These are phyloP conservation scores for Microtus oregoni DNA, from an alignment of 2,113 vertebrate species.

Conservation along the genomic window DNA sequence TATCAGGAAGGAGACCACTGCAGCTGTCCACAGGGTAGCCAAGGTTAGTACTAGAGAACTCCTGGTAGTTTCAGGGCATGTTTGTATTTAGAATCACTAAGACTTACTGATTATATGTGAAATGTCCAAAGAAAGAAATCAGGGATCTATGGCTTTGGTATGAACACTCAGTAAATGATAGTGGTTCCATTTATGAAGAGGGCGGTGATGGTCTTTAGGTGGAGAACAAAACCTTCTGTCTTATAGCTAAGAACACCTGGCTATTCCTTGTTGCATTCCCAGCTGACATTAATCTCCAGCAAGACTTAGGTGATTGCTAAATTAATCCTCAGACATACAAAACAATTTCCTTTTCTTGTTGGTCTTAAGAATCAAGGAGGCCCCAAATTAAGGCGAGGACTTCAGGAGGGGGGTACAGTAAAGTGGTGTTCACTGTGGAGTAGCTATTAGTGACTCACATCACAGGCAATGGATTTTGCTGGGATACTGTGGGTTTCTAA, in stretches of 20 bases:
- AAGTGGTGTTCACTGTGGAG: background rate
- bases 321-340: background rate
- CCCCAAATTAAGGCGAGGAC: background rate
- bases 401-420: background rate
- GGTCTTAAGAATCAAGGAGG: background rate
- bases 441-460: background rate
- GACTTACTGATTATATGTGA: background rate
- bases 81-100: background rate
- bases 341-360: background rate
- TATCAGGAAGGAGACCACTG: background rate
- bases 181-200: background rate
- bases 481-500: background rate
- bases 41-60: background rate
- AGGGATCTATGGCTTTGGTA: background rate
- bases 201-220: background rate
- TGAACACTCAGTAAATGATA: background rate
- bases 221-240: background rate
- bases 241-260: background rate
- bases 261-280: background rate
- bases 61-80: background rate
- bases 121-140: background rate
- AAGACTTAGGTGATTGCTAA: constrained; percentile 3
- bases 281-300: background rate
- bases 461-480: background rate
- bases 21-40: background rate